Evolutionary conservation across 2,797 vertebrate genomes (phyloP), one percentile per base, ranked within the genome.

Genomic region (Xenops minutus): DNA sequence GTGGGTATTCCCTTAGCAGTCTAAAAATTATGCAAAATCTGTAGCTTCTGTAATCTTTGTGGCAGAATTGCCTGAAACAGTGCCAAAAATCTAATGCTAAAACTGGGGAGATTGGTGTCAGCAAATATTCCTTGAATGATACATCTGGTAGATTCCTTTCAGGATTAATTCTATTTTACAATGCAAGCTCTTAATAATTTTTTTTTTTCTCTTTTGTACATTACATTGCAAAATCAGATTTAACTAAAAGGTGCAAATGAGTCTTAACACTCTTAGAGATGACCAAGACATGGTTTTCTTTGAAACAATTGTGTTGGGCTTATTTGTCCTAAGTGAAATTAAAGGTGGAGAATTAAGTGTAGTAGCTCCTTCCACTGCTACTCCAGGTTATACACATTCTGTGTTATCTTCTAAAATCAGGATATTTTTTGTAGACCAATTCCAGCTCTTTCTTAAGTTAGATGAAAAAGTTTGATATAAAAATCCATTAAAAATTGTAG

Each of bases 11-110:
- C 90, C 80, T 48, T 48, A 78, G 55, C 48, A 85, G 21, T 63
- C 69, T 92, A 64, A 89, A 93, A 92, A 58, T 58, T 7, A 62
- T 63, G 34, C 68, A 75, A 93, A 93, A 93, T 78, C 51, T 86
- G 51, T 51, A 73, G 10, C 27, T 85, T 73, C 48, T 88, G 69
- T 92, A 73, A 85, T 85, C 49, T 69, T 41, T 49, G 1, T n/a
- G 30, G 37, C 24, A 86, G 39, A 77, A 72, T 73, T 93, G 36
- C 37, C 76, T 80, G 62, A 83, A 91, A 64, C 7, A 37, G 32
- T 5, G 39, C 54, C 67, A 72, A 67, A 76, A 94, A 82, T 87
- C 20, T 41, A 48, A 44, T 9, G 3, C 58, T 91, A 67, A 91
- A 68, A 20, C 75, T 83, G 61, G 19, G 17, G 37, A 68, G 17